phyloP scores from a whole-genome alignment of 1,140 invertebrate species.

The Gryon sp. region DNA sequence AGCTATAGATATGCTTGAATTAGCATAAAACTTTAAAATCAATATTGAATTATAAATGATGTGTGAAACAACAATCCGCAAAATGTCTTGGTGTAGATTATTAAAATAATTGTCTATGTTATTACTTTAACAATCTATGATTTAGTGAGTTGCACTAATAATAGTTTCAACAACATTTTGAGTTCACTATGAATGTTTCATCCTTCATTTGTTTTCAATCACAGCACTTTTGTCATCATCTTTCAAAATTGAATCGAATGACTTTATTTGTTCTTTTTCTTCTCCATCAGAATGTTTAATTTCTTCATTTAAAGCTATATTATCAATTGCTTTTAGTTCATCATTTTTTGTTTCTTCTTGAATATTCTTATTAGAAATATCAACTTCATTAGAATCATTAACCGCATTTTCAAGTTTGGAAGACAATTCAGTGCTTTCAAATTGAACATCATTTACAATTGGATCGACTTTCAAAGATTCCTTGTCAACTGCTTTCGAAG shows the following conservation, averaged over 20 bases:
- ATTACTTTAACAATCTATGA: no score
- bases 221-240: slow-evolving; percentile 12
- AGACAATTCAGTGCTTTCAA: background rate
- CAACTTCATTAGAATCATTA: background rate
- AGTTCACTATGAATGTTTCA: slow-evolving; percentile 3
- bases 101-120: no score
- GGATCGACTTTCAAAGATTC: background rate
- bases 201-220: background rate
- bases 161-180: slow-evolving; percentile 5
- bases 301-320: background rate
- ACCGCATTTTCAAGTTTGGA: background rate
- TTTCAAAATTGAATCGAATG: background rate
- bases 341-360: background rate
- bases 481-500: background rate
- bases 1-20: no score
- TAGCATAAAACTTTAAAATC: no score
- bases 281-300: background rate
- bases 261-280: background rate
- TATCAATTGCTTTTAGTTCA: no score
- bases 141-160: no score
- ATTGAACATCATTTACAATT: background rate
- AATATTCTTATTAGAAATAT: background rate
- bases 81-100: no score
- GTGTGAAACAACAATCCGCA: no score
- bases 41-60: no score